Conservation (phyloP, 2,113 vertebrate genomes). For the Columba janthina region DNA sequence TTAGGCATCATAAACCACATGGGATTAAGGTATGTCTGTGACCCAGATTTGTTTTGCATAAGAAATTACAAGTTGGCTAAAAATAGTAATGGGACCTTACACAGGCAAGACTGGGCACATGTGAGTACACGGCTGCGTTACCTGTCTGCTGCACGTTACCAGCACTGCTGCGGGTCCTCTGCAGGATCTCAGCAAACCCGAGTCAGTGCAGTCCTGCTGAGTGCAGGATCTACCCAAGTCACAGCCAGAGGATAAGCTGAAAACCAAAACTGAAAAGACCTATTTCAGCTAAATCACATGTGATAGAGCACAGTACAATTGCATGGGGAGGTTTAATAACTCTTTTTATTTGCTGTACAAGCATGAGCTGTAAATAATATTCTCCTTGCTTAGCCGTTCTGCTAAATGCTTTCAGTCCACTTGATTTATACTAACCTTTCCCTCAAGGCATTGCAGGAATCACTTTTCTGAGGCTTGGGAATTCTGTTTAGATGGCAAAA, state of each 20-base stretch:
- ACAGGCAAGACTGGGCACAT: not conserved
- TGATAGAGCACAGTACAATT: not conserved
- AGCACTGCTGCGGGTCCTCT: not conserved
- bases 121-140: not conserved
- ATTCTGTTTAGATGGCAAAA: not conserved
- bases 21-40: not conserved
- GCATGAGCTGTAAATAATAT: not conserved
- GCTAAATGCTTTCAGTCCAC: not conserved
- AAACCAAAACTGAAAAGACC: not conserved
- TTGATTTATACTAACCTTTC: not conserved
- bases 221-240: not conserved
- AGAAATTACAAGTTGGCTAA: not conserved
- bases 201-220: accelerated
- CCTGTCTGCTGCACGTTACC: not conserved
- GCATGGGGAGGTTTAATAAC: not conserved
- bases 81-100: not conserved
- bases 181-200: not conserved
- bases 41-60: not conserved
- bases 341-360: not conserved
- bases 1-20: not conserved
- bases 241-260: not conserved
- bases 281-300: not conserved
- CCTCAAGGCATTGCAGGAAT: not conserved
- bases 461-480: not conserved
- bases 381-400: not conserved